Evolutionary conservation across 2,888 invertebrate species (phyloP).

Genomic region (Rhingia campestris): DNA sequence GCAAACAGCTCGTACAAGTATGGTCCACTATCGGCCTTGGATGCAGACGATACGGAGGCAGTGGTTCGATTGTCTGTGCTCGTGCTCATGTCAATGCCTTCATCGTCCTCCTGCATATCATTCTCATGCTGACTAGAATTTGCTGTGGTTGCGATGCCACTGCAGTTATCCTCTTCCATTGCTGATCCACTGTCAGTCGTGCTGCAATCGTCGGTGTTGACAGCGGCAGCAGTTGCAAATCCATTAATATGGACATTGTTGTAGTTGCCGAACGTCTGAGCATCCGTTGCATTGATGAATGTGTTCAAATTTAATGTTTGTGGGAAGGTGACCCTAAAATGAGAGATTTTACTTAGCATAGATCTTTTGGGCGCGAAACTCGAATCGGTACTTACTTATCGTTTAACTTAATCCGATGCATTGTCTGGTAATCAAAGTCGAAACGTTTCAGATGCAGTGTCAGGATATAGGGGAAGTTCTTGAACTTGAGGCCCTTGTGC

Average conservation of each 20-base stretch:
- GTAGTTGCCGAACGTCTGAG: slow-evolving; percentile 71
- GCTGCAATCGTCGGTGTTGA: slow-evolving; percentile 86
- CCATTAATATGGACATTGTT: slow-evolving; percentile 74
- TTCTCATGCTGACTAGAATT: slow-evolving; percentile 81
- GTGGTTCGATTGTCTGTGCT: slow-evolving; percentile 80
- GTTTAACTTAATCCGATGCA: slow-evolving; percentile 93
- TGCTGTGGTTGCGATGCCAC: slow-evolving; percentile 82
- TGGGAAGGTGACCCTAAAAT: slow-evolving; percentile 90
- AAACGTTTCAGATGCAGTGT: slow-evolving; percentile 94
- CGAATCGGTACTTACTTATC: slow-evolving; percentile 86
- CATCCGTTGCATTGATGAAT: slow-evolving; percentile 84
- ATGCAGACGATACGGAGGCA: slow-evolving; percentile 76
- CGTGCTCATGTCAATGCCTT: slow-evolving; percentile 87
- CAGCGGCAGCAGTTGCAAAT: slow-evolving; percentile 77
- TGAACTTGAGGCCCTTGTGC: slow-evolving; percentile 94
- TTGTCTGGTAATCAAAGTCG: slow-evolving; percentile 93
- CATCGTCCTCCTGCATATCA: slow-evolving; percentile 86
- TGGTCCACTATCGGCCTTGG: slow-evolving; percentile 85
- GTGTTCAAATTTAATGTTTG: slow-evolving; percentile 90
- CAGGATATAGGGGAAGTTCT: slow-evolving; percentile 92
- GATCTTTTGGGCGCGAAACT: neutral
- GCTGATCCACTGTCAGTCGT: slow-evolving; percentile 88
- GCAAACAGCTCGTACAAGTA: slow-evolving; percentile 93
- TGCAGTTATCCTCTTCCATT: slow-evolving; percentile 87
- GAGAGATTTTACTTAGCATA: slow-evolving; percentile 31